Base-by-base conservation (phyloP, 92 coral and sea anemone species). In the Pocillopora meandrina region DNA sequence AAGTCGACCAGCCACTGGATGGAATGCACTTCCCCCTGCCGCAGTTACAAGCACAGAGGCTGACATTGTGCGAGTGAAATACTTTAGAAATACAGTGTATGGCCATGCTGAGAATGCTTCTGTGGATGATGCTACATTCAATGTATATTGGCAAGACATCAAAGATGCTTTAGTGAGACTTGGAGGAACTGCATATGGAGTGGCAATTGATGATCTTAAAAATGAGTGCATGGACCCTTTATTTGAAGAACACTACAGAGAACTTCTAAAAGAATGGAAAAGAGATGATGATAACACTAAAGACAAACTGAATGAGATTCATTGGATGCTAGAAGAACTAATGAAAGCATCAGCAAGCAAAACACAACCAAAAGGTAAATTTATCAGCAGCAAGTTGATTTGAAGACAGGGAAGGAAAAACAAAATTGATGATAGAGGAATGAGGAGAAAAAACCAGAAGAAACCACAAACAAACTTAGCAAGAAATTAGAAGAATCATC, bases 1-100 rank as follows among this genome's bases (percentile, higher is more conserved):
- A 2, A 68, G 7, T 11, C 72, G 47, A 36, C 72, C 72, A 68
- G n/a, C 55, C 33, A 68, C 72, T 68, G 72, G 72, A 31, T 68
- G 72, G 72, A 47, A 68, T 68, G 72, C 72, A 26, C 72, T 68
- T 31, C 72, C 72, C 11, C 49, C 72, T 68, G 72, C 35, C 72
- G 26, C 72, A 13, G 72, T 23, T 47, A 26, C 18, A 12, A 68
- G 72, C 7, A 19, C 35, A 13, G 49, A 33, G 72, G 72, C 72
- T 14, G 72, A 68, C 12, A 68, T 68, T 68, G 72, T 47, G 18
- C 72, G 72, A 31, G 72, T 68, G 42, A 68, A 68, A 47, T 68
- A 68, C 35, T 68, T 31, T 3, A 68, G 72, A 68, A 68, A 68
- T 33, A 68, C 72, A 31, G 72, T 68, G 55, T 68, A 68, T 68